These are phyloP conservation scores for Marmota monax DNA, from an alignment of 2,113 vertebrate species.

Conservation along the genomic window DNA sequence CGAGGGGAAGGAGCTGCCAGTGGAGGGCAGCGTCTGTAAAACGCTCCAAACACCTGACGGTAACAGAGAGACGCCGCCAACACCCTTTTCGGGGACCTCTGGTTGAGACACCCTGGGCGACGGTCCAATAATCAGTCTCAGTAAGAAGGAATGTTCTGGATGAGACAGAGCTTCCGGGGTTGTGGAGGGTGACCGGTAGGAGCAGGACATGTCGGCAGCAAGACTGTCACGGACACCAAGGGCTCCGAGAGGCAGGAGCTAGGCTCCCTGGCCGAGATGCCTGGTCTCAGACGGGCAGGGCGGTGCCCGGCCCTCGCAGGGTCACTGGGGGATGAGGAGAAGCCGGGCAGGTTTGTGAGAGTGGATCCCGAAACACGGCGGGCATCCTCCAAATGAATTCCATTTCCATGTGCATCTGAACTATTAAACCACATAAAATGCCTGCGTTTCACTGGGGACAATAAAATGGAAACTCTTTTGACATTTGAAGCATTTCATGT, in stretches of 20 bases:
- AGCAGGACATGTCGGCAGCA: rapidly evolving
- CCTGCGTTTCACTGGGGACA: constrained; percentile 68
- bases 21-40: not conserved
- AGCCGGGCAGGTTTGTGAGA: not conserved
- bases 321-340: not conserved
- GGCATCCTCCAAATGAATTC: constrained; percentile 50
- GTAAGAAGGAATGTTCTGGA: not conserved
- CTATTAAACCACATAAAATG: constrained; percentile 64
- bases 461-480: constrained; percentile 75
- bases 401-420: constrained; percentile 71
- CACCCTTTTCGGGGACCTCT: not conserved
- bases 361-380: not conserved
- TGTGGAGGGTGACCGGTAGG: rapidly evolving
- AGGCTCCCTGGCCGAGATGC: not conserved
- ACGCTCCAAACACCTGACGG: too few relatives aligned
- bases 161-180: not conserved
- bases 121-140: not conserved
- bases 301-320: not conserved
- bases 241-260: rapidly evolving
- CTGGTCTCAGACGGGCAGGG: not conserved
- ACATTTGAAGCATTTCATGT: constrained; percentile 76
- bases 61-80: too few relatives aligned
- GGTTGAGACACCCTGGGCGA: not conserved
- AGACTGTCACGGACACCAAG: rapidly evolving
- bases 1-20: not conserved